Evolutionary conservation across 2,888 invertebrate species (phyloP), one percentile per base, ranked within the genome.

Genomic region (Acholoe squamosa): DNA sequence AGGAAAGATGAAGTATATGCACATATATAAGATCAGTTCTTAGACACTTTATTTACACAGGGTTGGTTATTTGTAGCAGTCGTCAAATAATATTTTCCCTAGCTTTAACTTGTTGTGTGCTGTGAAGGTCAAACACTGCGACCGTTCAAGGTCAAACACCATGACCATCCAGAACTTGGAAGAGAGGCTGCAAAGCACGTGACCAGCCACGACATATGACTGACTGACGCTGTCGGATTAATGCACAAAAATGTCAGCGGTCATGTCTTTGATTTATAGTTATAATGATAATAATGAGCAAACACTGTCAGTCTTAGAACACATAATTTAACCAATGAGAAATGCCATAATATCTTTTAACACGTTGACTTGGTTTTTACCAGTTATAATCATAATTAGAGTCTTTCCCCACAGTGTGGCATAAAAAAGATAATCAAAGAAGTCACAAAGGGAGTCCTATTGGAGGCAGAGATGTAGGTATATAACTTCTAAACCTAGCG

Each of bases 91-190:
- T 19, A 61, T n/a, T 61, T n/a, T 61, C 61, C 61, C 61, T n/a
- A 61, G 61, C 61, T 3, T 61, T 61, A 61, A 61, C 61, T n/a
- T 61, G 61, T 12, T n/a, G 61, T 61, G 28, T 76, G 25, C 1
- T 76, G 76, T 76, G 76, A 76, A 80, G 80, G 80, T 80, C 34
- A 80, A 80, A 80, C 80, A 76, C 14, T 25, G 31, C 33, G 80
- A 80, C 80, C 80, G 33, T 43, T 43, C 10, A 19, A 80, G 80
- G 80, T 80, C 34, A 80, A 80, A 80, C 80, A 76, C 14, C 76
- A 28, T 80, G 80, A 80, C 80, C 80, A 33, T 43, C 80, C 33
- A 33, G 80, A 22, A 71, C n/a, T 14, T 80, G 80, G 80, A 80
- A 80, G 80, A 80, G 33, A 80, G 71, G 71, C 71, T 71, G 25